Percentiles rank a stretch among this genome's conserved stretches.
These are phyloP conservation scores for Eupithecia subumbrata DNA, from an alignment of 2,888 invertebrate species.

Conservation along the genomic window DNA sequence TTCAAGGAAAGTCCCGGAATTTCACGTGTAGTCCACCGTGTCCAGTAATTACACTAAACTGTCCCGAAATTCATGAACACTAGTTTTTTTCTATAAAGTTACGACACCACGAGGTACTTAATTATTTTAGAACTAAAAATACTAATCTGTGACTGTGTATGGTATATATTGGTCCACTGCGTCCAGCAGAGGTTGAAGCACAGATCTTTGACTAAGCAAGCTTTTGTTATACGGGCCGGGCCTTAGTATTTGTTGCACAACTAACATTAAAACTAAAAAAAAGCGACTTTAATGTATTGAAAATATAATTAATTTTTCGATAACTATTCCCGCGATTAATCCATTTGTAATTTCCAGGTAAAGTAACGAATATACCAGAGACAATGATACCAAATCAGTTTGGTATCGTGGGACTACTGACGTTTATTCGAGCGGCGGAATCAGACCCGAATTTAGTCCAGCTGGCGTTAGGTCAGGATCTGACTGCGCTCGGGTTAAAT, in stretches of 20 bases:
- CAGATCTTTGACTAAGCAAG: too few species aligned
- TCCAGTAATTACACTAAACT: too few species aligned
- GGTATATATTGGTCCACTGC: too few species aligned
- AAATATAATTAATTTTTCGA: slow-evolving; percentile 14
- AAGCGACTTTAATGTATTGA: slow-evolving; percentile 52
- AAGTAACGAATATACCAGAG: slow-evolving; percentile 98
- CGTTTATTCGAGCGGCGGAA: slow-evolving; percentile 99
- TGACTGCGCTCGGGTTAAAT: slow-evolving; percentile 98
- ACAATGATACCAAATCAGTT: slow-evolving; percentile 99
- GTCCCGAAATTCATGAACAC: too few species aligned
- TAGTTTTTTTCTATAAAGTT: too few species aligned
- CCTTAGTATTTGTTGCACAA: not conserved
- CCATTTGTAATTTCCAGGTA: slow-evolving; percentile 84
- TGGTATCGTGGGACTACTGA: slow-evolving; percentile 99
- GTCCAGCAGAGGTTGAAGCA: too few species aligned
- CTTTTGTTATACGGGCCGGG: too few species aligned
- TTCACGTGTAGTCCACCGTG: too few species aligned
- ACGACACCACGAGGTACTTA: too few species aligned
- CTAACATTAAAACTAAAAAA: slow-evolving; percentile 5
- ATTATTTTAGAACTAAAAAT: too few species aligned
- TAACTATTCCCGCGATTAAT: slow-evolving; percentile 29
- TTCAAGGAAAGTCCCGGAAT: too few species aligned
- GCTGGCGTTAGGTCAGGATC: slow-evolving; percentile 98
- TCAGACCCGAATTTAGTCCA: slow-evolving; percentile 98
- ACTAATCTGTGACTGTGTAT: too few species aligned